Conservation (phyloP, 2,888 invertebrate genomes). For the Hermodice carunculata region DNA sequence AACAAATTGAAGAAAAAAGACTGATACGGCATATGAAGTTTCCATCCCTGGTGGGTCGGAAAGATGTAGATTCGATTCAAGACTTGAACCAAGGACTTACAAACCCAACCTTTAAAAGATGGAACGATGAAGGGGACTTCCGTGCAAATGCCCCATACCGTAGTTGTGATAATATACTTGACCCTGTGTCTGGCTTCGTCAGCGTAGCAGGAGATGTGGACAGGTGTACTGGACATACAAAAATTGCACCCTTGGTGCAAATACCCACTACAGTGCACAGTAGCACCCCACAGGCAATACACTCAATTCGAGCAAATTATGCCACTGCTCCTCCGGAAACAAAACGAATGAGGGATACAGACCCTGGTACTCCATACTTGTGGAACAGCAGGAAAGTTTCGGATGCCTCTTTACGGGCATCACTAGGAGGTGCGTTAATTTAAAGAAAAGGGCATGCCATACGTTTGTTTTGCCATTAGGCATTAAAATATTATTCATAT, state of each 20-base stretch:
- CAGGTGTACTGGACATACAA: constrained; percentile 56
- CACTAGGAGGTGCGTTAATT: constrained; percentile 57
- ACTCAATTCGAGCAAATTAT: constrained; percentile 51
- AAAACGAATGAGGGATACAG: constrained; percentile 52
- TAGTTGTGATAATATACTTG: constrained; percentile 63
- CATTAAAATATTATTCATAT: too few relatives aligned
- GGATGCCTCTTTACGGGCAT: constrained; percentile 58
- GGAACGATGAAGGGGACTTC: constrained; percentile 62
- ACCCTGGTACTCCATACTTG: constrained; percentile 58
- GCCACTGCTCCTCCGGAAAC: constrained; percentile 57
- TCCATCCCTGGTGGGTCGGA: constrained; percentile 53
- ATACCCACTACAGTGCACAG: constrained; percentile 58
- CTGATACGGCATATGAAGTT: constrained; percentile 62
- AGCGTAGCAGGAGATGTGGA: constrained; percentile 65
- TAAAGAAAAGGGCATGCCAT: too few relatives aligned
- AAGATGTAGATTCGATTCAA: constrained; percentile 60
- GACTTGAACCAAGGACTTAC: constrained; percentile 39
- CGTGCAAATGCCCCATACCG: constrained; percentile 58
- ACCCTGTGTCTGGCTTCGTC: constrained; percentile 66
- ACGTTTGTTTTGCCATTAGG: too few relatives aligned
- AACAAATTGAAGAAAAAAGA: constrained; percentile 58
- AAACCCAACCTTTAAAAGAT: constrained; percentile 47
- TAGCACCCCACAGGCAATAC: constrained; percentile 46
- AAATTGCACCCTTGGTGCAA: constrained; percentile 57
- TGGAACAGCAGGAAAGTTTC: constrained; percentile 63